These are phyloP conservation scores for Prionailurus bengalensis DNA, from an alignment of 2,113 vertebrate genomes.

Conservation along the genomic window DNA sequence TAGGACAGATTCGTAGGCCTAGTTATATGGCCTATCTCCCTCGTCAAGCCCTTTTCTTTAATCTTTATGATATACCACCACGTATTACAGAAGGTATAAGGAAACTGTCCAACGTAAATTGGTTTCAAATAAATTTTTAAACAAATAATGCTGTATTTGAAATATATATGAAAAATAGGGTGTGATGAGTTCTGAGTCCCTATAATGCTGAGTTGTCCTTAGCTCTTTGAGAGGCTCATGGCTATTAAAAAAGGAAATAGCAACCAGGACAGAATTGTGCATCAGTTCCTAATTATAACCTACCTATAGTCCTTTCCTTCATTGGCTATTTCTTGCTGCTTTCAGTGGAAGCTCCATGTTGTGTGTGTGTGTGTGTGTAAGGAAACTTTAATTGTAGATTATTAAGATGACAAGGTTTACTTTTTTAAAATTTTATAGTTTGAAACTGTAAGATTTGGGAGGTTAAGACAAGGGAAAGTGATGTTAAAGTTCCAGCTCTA, in stretches of 20 bases:
- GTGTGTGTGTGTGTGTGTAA: not conserved
- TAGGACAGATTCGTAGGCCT: not conserved
- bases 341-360: not conserved
- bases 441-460: not conserved
- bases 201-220: not conserved
- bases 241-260: not conserved
- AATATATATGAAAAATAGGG: not conserved
- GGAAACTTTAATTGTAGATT: not conserved
- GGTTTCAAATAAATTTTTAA: not conserved
- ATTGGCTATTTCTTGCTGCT: not conserved
- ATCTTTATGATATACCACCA: not conserved
- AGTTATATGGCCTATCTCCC: not conserved
- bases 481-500: not conserved
- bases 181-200: not conserved
- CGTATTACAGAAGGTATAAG: not conserved
- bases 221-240: not conserved
- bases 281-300: not conserved
- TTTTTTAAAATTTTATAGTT: not conserved
- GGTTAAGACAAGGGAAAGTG: not conserved
- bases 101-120: not conserved
- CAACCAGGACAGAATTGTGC: not conserved
- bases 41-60: not conserved
- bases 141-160: not conserved
- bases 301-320: not conserved
- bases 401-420: not conserved